phyloP scores from a whole-genome alignment of 2,888 invertebrate genomes.

The Scaptomyza flava region DNA sequence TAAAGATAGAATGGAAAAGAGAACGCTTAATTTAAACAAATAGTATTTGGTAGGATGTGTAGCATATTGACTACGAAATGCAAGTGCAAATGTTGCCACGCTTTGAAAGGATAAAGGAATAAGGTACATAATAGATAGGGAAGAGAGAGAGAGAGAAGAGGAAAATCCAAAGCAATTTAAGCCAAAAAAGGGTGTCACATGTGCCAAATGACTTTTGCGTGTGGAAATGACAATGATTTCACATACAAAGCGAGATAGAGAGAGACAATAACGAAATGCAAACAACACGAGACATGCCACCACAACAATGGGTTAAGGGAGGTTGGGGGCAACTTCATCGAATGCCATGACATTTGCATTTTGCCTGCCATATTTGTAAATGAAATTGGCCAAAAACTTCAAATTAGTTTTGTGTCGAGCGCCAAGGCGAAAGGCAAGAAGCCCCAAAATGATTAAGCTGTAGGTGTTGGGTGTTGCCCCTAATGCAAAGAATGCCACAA shows the following conservation, averaged over 20 bases:
- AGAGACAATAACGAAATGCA: conserved; percentile 79
- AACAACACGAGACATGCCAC: conserved; percentile 51
- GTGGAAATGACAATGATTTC: conserved; percentile 81
- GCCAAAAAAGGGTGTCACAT: conserved; percentile 79
- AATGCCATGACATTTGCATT: conserved; percentile 72
- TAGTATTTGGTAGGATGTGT: conserved; percentile 43
- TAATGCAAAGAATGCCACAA: conserved; percentile 36
- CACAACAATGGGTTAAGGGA: too few species aligned
- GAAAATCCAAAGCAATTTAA: conserved; percentile 74
- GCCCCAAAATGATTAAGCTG: conserved; percentile 67
- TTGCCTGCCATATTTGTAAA: conserved; percentile 79
- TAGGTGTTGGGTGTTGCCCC: conserved; percentile 23
- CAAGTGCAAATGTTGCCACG: conserved; percentile 83
- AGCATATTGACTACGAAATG: conserved; percentile 80
- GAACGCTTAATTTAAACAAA: conserved; percentile 66
- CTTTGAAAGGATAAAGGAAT: conserved; percentile 65
- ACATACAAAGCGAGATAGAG: conserved; percentile 37
- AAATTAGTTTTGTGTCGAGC: conserved; percentile 67
- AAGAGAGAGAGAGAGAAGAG: background rate
- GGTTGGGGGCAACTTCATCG: conserved; percentile 63
- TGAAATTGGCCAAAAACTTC: conserved; percentile 72
- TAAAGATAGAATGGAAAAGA: background rate
- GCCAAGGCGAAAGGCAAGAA: conserved; percentile 20
- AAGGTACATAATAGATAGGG: conserved; percentile 2
- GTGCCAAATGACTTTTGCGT: conserved; percentile 81